Evolutionary conservation across 2,797 vertebrate species (phyloP), one percentile per base, ranked within the genome.

Genomic region (Carduelis carduelis): DNA sequence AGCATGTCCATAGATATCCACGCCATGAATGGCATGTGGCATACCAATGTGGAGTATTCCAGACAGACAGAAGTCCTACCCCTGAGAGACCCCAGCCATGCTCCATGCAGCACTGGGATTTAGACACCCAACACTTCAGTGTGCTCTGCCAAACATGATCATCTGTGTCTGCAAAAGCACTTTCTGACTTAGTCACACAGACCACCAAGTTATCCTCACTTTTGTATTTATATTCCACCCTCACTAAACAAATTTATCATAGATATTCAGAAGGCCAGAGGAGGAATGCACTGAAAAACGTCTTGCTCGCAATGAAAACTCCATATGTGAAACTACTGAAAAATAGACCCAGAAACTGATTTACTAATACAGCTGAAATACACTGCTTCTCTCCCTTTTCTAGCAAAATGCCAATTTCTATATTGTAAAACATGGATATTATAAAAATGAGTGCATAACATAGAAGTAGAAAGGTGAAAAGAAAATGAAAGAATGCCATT

Each of bases 51-150:
- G 35, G 17, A 76, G 4, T 47, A 26, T 14, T 78, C 28, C n/a
- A 63, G 14, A 28, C 23, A 52, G 69, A 56, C 5, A 71, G 24
- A 76, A 82, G 8, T 57, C 43, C 23, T 55, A 3, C 13, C 41
- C 27, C 22, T 64, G 21, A 72, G 63, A 49, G 13, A 50, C 4
- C 4, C 5, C 21, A 35, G n/a, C 16, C 3, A 2, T 0, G 0
- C 24, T 61, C 35, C 11, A 9, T 26, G 50, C 14, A 47, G 30
- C 35, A 50, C 3, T 0, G 1, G 12, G 7, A 8, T 53, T 64
- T 18, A 86, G 61, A 44, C 28, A 49, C 28, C 3, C 32, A 47
- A 2, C 18, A 34, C 14, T 63, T 34, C 44, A n/a, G 21, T 24
- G 14, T 24, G 4, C 8, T 80, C 47, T 66, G 28, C 18, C 32